Percentiles rank a stretch among this genome's conserved stretches.
phyloP scores from a whole-genome alignment of 2,888 invertebrate genomes.

The Deilephila elpenor region DNA sequence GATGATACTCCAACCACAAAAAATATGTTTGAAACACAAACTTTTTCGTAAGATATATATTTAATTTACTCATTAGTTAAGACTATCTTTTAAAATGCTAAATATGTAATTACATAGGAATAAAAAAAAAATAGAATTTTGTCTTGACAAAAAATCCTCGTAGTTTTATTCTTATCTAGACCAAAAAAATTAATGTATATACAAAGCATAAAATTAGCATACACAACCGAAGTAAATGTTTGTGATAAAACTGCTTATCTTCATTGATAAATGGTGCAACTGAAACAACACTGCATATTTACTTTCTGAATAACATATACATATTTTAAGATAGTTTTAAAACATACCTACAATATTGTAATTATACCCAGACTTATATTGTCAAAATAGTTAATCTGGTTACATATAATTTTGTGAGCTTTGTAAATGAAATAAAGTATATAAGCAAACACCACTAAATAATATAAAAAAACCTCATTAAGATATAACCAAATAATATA shows the following conservation, averaged over 20 bases:
- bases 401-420: too few relatives aligned
- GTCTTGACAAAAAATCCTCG: neutral
- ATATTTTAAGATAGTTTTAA: neutral
- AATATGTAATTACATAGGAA: neutral
- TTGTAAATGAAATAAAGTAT: too few relatives aligned
- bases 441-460: too few relatives aligned
- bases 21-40: too few relatives aligned
- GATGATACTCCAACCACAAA: too few relatives aligned
- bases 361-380: too few relatives aligned
- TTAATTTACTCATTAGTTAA: too few relatives aligned
- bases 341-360: neutral
- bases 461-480: too few relatives aligned
- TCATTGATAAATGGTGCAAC: neutral
- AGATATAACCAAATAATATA: too few relatives aligned
- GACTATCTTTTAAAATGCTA: too few relatives aligned
- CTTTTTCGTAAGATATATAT: too few relatives aligned
- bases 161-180: neutral
- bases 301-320: neutral
- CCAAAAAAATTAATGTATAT: neutral
- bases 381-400: too few relatives aligned
- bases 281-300: neutral
- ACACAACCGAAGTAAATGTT: neutral
- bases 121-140: neutral
- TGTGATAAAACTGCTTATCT: neutral
- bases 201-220: neutral